phyloP scores from a whole-genome alignment of 2,888 invertebrate species.

The Polydrusus tereticollis region DNA sequence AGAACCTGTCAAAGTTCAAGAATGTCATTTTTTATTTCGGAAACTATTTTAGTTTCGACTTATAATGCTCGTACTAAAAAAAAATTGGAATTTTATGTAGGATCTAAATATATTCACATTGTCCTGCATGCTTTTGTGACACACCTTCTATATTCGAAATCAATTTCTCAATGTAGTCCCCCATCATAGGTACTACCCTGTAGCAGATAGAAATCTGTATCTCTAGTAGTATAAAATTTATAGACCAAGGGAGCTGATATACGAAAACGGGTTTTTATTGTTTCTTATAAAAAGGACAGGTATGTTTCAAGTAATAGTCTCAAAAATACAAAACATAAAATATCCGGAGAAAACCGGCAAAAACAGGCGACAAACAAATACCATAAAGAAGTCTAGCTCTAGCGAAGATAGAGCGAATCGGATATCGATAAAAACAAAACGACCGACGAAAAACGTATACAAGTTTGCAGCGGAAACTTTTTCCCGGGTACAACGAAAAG shows the following conservation, averaged over 20 bases:
- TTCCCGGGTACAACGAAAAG: constrained; percentile 42
- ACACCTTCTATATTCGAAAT: too few species aligned
- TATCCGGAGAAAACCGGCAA: constrained; percentile 34
- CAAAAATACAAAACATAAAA: constrained; percentile 33
- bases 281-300: constrained; percentile 4
- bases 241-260: neutral
- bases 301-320: constrained; percentile 19
- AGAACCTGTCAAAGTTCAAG: too few species aligned
- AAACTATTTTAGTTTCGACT: too few species aligned
- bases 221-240: too few species aligned
- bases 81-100: too few species aligned
- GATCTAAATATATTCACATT: too few species aligned
- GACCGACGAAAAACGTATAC: constrained; percentile 47
- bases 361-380: constrained; percentile 47
- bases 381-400: constrained; percentile 48
- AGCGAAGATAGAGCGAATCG: constrained; percentile 48
- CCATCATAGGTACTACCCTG: too few species aligned
- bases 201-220: too few species aligned
- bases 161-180: too few species aligned
- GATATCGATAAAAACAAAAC: constrained; percentile 50
- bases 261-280: neutral
- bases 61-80: too few species aligned
- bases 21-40: too few species aligned
- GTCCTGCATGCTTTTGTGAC: too few species aligned
- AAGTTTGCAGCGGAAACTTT: constrained; percentile 49